Evolutionary conservation across 2,888 invertebrate genomes (phyloP), one percentile per base, ranked within the genome.

Genomic region (Ptilodon capucinus): DNA sequence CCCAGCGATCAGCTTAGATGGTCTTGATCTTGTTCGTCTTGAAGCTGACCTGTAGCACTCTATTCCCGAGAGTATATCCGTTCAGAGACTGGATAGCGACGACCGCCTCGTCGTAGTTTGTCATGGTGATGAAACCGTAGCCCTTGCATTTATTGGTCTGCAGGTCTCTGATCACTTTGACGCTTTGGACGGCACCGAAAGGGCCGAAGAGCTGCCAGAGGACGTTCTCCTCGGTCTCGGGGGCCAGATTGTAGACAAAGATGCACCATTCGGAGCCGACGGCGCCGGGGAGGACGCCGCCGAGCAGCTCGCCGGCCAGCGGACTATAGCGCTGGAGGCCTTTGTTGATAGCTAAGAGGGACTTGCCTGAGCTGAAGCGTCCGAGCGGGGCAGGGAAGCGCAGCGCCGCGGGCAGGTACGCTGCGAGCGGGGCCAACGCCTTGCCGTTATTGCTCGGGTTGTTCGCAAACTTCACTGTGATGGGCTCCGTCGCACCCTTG

Each of bases 131-230:
- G 87, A 97, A 97, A 50, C 97, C 98, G 86, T 97, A 97, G 68
- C 98, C 98, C 91, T 97, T 97, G 93, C 97, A 97, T 90, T 97
- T 97, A 92, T 96, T 96, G 64, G 97, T 97, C 86, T 96, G 95
- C 74, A 96, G 93, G 92, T 98, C 97, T 73, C 97, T 94, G 75
- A 97, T 97, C 71, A 97, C 97, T 91, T 97, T 97, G 55, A 97
- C 97, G 86, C 95, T 96, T 86, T 97, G 96, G 64, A 98, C 97
- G 65, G 97, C 97, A 64, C 97, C 97, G 86, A 97, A 98, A 18
- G 97, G 97, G 13, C 98, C 98, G 86, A 98, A 99, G 64, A 98
- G 92, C 87, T 98, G 98, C 98, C 98, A 98, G 57, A 98, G 93
- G 42, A 97, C 95, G 83, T 97, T 97, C 89, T 98, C 98, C 86